These are phyloP conservation scores for Crax fasciolata DNA, from an alignment of 2,797 vertebrate genomes.

Conservation along the genomic window DNA sequence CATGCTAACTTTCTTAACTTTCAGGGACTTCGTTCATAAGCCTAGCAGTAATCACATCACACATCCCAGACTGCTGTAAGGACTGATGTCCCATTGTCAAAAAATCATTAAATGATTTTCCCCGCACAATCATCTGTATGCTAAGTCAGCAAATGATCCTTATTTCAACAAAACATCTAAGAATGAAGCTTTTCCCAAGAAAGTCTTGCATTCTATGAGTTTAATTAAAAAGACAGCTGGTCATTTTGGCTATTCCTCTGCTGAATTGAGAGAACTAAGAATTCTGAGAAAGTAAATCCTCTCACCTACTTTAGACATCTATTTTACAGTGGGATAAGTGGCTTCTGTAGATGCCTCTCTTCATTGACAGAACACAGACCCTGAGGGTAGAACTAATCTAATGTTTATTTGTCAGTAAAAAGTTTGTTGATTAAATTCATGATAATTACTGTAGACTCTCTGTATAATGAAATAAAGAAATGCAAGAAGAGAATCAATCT, in stretches of 20 bases:
- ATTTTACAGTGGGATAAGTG: not conserved
- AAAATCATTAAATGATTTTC: not conserved
- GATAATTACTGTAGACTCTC: not conserved
- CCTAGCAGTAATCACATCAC: not conserved
- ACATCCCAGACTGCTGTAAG: not conserved
- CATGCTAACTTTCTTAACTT: accelerated
- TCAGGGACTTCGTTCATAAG: not conserved
- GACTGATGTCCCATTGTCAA: not conserved
- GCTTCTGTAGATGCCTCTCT: not conserved
- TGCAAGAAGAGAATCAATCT: not conserved
- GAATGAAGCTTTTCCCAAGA: not conserved
- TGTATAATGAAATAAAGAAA: not conserved
- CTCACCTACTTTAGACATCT: not conserved
- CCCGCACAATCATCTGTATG: not conserved
- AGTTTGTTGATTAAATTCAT: not conserved
- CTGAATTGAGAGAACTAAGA: not conserved
- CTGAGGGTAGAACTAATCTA: not conserved
- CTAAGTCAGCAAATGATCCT: not conserved
- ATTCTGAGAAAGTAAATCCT: not conserved
- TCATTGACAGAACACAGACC: not conserved
- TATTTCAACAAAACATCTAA: not conserved
- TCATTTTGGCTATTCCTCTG: not conserved
- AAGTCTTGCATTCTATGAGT: not conserved
- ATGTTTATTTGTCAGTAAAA: not conserved
- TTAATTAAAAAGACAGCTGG: not conserved